These are phyloP conservation scores for Tauraco hartlaubi DNA, from an alignment of 2,797 vertebrate species.

Conservation along the genomic window DNA sequence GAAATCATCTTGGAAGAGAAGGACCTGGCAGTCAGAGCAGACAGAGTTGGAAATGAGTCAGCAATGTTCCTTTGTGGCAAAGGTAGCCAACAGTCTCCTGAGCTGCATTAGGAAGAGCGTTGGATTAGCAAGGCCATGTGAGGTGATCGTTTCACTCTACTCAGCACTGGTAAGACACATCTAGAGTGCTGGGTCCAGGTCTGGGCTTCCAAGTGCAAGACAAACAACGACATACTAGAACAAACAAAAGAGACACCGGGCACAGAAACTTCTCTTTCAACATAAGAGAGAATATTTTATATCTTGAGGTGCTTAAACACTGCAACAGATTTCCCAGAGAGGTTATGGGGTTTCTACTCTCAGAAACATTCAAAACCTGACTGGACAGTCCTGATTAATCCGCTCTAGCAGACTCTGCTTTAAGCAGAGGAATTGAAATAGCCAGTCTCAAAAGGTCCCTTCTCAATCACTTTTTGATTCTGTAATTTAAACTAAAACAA, in stretches of 20 bases:
- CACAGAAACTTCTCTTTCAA: not conserved
- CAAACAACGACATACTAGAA: not conserved
- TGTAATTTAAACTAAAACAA: not conserved
- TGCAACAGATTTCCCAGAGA: not conserved
- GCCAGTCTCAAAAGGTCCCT: not conserved
- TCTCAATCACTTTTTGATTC: not conserved
- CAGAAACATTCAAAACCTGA: not conserved
- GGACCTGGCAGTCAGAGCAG: not conserved
- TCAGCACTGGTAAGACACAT: not conserved
- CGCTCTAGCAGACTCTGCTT: not conserved
- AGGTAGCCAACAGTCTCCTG: not conserved
- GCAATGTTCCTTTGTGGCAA: not conserved
- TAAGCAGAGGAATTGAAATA: not conserved
- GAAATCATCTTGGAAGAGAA: not conserved
- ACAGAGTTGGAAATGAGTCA: no score
- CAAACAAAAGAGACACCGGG: not conserved
- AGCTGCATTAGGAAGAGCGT: not conserved
- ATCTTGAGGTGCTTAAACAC: not conserved
- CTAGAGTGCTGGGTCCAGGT: not conserved
- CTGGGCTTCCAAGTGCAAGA: not conserved
- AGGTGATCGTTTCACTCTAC: not conserved
- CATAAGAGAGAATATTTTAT: not conserved
- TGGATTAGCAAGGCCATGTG: not conserved
- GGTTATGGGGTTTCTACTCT: not conserved
- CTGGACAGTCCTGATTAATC: not conserved